These are phyloP conservation scores for Dendroctonus ponderosae DNA, from an alignment of 1,140 invertebrate species.

Conservation along the genomic window DNA sequence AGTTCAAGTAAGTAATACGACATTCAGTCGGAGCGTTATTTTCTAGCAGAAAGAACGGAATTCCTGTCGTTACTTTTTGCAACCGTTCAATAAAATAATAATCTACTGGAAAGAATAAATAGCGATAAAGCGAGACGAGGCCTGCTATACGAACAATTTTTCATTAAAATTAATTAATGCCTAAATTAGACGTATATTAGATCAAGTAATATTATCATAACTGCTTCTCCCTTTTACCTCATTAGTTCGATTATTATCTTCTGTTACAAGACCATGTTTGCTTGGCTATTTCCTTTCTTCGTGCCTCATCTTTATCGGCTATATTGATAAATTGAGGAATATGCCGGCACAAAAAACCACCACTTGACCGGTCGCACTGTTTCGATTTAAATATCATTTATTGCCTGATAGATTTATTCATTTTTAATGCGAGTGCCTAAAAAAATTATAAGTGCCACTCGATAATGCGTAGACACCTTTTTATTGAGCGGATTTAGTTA, in stretches of 20 bases:
- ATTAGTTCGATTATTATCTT: constrained; percentile 34
- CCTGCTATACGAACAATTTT: constrained; percentile 12
- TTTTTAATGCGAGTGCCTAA: background rate
- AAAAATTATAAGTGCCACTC: background rate
- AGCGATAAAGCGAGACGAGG: no score
- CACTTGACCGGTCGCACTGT: constrained; percentile 12
- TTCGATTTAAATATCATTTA: constrained; percentile 19
- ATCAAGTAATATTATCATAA: constrained; percentile 31
- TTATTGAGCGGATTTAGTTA: no score
- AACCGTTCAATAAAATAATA: no score
- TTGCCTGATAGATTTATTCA: background rate
- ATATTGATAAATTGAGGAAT: constrained; percentile 27
- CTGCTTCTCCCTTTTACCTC: constrained; percentile 30
- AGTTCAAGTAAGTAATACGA: no score
- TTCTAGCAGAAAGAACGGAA: no score
- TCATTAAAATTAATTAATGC: constrained; percentile 31
- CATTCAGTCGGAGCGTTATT: no score
- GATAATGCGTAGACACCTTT: no score
- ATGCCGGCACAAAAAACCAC: constrained; percentile 18
- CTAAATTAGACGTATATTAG: constrained; percentile 32
- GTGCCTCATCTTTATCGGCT: constrained; percentile 23
- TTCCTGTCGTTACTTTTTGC: no score
- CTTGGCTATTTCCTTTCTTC: constrained; percentile 26
- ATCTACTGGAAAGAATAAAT: no score
- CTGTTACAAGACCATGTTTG: constrained; percentile 30